Evolutionary conservation across 2,797 vertebrate genomes (phyloP), one percentile per base, ranked within the genome.

Genomic region (Rhabdophis nuchalis): DNA sequence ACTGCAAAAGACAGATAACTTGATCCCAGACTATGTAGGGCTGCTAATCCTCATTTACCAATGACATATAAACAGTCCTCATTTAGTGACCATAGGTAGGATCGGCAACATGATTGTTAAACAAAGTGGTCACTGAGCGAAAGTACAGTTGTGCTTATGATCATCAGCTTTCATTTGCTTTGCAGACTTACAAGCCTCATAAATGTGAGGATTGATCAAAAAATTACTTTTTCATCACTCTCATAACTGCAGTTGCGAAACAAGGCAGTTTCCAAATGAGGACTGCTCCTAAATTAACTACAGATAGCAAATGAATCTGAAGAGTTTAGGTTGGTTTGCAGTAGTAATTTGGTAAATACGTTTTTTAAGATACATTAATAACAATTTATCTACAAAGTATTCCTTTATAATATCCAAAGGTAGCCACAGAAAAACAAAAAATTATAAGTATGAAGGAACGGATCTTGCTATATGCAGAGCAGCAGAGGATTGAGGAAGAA

Each of bases 401-500:
- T 53, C 41, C 58, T 25, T 90, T 64, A 53, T 27, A 91, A 41
- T 93, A 90, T 64, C 87, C 94, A 96, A 93, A 98, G 96, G 95
- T 11, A 0, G 96, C 96, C 85, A 96, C 97, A 60, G 93, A 56
- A 57, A 98, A 98, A 89, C 97, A 97, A 13, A 97, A 97, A 89
- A 98, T 97, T 68, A 94, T 97, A 13, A 98, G 96, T 93, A 95
- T 99, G 98, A 99, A 99, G 95, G 98, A 99, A 72, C 99, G 99
- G 99, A 99, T 99, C 95, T 97, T 99, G 90, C 97, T 90, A 53
- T 99, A 99, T 0, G 98, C 98, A 0, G 98, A 99, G 95, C 98
- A 99, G 88, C 98, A 98, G 92, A 98, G 98, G 88, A 98, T 98
- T 90, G 98, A 98, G 93, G 96, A 98, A 96, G 96, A 98, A 95